Base-by-base conservation (phyloP, 23 tunicate species). In the Botrylloides violaceus region DNA sequence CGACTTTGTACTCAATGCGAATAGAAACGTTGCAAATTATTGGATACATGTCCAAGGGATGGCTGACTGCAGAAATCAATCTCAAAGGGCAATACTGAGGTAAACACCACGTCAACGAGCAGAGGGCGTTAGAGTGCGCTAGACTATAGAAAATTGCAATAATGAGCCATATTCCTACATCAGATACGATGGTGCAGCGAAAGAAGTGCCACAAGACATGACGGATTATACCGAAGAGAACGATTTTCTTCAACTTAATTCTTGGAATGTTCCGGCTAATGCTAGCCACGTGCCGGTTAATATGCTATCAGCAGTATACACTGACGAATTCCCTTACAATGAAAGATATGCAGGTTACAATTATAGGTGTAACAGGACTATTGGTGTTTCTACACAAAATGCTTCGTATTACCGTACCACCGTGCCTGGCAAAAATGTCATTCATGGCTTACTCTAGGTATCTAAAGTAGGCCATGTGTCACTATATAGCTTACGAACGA, bases 21-120 rank as follows among this genome's bases (percentile, higher is more conserved):
- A 72, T 37, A 84, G 83, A 39, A 29, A 57, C 18, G 62, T 61
- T 19, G 26, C 72, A 6, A 31, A 63, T 30, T 90, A 83, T 59
- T 79, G 90, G 90, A 61, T 90, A 19, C 36, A 82, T 39, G 76
- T 79, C 20, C 90, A 90, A 79, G 97, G 97, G 7, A 34, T 83
- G 80, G 90, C 90, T n/a, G 97, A 90, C 63, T 90, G 97, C 64
- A 25, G 71, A 2, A 79, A 79, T 53, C 68, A 73, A 1, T 83
- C 97, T 2, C 90, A 90, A 56, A 35, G 32, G 55, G 97, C 97
- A 20, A 66, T 90, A 35, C 31, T 90, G 70, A 72, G 79, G 97
- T 90, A 34, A 35, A 33, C 19, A 25, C n/a, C n/a, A n/a, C n/a
- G n/a, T n/a, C n/a, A n/a, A n/a, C n/a, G n/a, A n/a, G n/a, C n/a